Percentiles rank a stretch among this genome's conserved stretches.
Conservation (phyloP, 2,888 invertebrate genomes). For the Mythimna pallens region DNA sequence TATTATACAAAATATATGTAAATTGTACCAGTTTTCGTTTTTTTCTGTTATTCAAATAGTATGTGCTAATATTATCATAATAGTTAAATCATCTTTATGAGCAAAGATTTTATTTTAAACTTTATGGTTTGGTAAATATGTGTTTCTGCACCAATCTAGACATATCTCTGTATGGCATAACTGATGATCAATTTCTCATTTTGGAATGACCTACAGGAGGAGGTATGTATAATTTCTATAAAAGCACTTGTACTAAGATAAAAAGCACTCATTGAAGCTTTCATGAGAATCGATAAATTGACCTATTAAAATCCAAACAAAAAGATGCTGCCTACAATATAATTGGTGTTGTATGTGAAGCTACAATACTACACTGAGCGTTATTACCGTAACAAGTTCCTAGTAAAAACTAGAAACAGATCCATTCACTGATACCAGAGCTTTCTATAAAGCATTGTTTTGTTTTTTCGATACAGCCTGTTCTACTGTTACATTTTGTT, state of each 20-base stretch:
- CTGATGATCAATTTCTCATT: background rate
- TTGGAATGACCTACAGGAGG: background rate
- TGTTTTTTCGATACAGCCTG: slow-evolving; percentile 39
- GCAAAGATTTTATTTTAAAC: slow-evolving; percentile 6
- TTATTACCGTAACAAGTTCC: slow-evolving; percentile 38
- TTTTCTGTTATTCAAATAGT: slow-evolving; percentile 8
- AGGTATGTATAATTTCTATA: no score
- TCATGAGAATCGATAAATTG: background rate
- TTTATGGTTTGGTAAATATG: background rate
- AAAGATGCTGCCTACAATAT: slow-evolving; percentile 3
- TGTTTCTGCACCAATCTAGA: background rate
- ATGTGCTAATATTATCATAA: slow-evolving; percentile 18
- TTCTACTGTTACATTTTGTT: slow-evolving; percentile 27
- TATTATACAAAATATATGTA: slow-evolving; percentile 12
- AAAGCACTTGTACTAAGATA: no score
- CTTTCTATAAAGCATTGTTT: slow-evolving; percentile 62
- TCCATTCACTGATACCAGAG: slow-evolving; percentile 68
- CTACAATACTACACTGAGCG: slow-evolving; percentile 4
- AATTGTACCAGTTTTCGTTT: slow-evolving; percentile 26
- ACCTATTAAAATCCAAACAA: slow-evolving; percentile 1
- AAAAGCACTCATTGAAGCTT: background rate
- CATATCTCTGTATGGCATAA: background rate
- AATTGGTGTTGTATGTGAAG: slow-evolving; percentile 19
- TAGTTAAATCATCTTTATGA: slow-evolving; percentile 11
- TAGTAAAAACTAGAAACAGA: slow-evolving; percentile 56